phyloP scores from a whole-genome alignment of 2,888 invertebrate species.

The Heliconius hortense region DNA sequence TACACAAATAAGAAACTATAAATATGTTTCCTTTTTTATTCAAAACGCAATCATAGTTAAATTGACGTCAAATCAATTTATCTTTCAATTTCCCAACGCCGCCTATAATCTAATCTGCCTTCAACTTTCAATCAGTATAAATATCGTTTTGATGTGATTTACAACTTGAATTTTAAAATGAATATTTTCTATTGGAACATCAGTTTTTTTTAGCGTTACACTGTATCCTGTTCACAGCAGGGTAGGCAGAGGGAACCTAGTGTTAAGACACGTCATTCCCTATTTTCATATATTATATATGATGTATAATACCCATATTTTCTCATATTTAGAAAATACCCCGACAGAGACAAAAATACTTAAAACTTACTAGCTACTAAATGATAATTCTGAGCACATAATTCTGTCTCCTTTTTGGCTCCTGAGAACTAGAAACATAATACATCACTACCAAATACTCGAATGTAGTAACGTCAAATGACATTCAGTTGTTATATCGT shows the following conservation, averaged over 20 bases:
- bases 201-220: no score
- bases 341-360: no score
- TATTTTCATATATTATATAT: no score
- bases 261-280: no score
- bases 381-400: no score
- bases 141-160: conserved; percentile 39
- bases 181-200: not conserved
- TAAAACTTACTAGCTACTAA: no score
- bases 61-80: conserved; percentile 25
- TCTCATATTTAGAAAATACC: no score
- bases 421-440: not conserved
- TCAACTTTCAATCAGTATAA: conserved; percentile 39
- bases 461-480: not conserved
- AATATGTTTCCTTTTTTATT: not conserved
- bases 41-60: conserved; percentile 21
- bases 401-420: not conserved
- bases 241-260: no score
- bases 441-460: not conserved
- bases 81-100: conserved; percentile 29
- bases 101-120: conserved; percentile 26
- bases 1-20: not conserved
- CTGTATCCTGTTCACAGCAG: no score
- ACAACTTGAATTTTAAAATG: conserved; percentile 29
- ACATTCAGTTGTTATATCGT: conserved; percentile 9
- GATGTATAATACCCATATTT: no score